A percentile compares a stretch with the other conserved stretches of the same genome.
Conservation (phyloP, 2,888 invertebrate species). For the Blomia tropicalis region DNA sequence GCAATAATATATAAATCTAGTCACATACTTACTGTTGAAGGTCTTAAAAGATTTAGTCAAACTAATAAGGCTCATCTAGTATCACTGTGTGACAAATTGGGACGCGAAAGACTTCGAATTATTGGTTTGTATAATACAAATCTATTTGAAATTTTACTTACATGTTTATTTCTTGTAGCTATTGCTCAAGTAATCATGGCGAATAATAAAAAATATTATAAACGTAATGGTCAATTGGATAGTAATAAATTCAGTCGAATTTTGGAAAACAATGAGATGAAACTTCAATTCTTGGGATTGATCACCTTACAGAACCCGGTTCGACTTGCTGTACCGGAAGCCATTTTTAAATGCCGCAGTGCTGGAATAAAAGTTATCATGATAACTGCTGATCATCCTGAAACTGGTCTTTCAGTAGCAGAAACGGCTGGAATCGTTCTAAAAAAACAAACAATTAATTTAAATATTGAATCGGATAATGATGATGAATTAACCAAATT, state of each 20-base stretch:
- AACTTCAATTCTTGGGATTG: neutral
- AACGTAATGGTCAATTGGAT: neutral
- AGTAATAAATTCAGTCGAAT: neutral
- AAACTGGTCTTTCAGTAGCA: neutral
- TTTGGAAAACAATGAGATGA: neutral
- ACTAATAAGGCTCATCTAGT: neutral
- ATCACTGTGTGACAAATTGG: neutral
- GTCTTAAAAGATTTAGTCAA: neutral
- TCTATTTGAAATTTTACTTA: neutral
- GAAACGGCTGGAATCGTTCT: neutral
- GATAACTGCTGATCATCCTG: conserved; percentile 1
- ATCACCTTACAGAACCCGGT: neutral
- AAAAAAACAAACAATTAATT: neutral
- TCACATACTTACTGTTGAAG: neutral
- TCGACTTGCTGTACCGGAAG: neutral
- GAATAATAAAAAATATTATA: neutral
- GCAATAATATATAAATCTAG: neutral
- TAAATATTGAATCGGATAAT: neutral
- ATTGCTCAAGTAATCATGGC: neutral
- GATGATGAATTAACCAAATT: neutral
- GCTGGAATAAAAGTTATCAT: neutral
- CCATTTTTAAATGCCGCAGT: conserved; percentile 5
- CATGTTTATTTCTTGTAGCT: neutral
- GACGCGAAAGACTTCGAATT: neutral
- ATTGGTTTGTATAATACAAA: neutral